Base-by-base conservation (phyloP, 1,140 invertebrate genomes). In the Ctenoplectra terminalis region DNA sequence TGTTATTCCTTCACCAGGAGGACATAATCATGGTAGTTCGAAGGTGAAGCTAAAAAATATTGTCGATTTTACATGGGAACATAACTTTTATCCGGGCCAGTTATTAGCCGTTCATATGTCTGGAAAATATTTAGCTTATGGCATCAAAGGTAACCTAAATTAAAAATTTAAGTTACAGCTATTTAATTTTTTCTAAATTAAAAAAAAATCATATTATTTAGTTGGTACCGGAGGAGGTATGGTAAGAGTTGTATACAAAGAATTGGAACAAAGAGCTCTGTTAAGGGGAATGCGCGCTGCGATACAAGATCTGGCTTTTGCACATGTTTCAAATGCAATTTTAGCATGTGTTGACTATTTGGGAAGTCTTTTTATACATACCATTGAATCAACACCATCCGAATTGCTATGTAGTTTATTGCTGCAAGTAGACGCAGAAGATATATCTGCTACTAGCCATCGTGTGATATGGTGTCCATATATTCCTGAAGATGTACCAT, bases 31-130 rank as follows among this genome's bases (percentile, higher is more conserved):
- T 93, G 97, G 96, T 40, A 97, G 96, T 89, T 98, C 97, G 0
- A 97, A 98, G 93, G 96, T 99, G 13, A 98, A 98, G 90, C 95
- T 98, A 29, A 98, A 96, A 88, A 98, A 97, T 92, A 95, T 99
- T 64, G 98, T 99, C 17, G 98, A 99, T 88, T 99, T 98, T 91
- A 96, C 97, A 79, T 99, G 98, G 98, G 98, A 99, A 89, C 95
- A 96, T 40, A 95, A 96, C 87, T 97, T 97, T 90, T 98, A 98
- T 87, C 95, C 95, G 13, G 98, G 98, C 2, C 97, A 98, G 88
- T 92, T 99, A 34, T 95, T 99, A n/a, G 97, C 98, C 52, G 96
- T 98, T 64, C 98, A 99, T 93, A 96, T 96, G 81, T 96, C 96
- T 91, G 97, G 97, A 83, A 96, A 97, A 89, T 97, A 97, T 92